phyloP scores from a whole-genome alignment of 2,797 vertebrate genomes.

The Lophotriccus pileatus region DNA sequence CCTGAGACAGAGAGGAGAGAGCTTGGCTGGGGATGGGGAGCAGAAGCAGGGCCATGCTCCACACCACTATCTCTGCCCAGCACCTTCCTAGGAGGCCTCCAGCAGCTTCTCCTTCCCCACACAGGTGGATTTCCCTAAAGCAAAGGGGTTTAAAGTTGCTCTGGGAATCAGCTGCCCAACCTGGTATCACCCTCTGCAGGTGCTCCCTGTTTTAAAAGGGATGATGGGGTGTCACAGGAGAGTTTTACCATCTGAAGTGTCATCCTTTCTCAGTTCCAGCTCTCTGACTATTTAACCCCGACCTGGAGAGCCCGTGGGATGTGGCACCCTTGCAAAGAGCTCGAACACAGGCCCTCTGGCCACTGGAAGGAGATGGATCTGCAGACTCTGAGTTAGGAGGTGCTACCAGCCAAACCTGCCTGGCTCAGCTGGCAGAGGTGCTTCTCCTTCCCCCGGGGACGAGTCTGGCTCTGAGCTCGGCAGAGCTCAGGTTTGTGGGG shows the following conservation, averaged over 20 bases:
- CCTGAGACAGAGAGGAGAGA: not conserved
- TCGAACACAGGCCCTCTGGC: not conserved
- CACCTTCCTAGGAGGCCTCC: not conserved
- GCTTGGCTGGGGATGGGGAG: not conserved
- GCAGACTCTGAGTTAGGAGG: not conserved
- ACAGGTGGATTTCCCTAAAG: not conserved
- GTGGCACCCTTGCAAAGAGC: not conserved
- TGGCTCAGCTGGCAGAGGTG: not conserved
- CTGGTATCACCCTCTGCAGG: not conserved
- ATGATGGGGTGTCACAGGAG: not conserved
- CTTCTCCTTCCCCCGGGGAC: not conserved
- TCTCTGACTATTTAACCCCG: fast-evolving
- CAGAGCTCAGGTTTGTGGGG: not conserved
- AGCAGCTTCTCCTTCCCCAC: not conserved
- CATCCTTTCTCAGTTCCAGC: not conserved
- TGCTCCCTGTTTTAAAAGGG: fast-evolving
- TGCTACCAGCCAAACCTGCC: not conserved
- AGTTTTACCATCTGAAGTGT: not conserved
- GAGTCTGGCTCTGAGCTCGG: not conserved
- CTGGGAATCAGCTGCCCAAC: not conserved
- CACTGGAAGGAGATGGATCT: not conserved
- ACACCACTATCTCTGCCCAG: fast-evolving
- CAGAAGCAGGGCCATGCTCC: not conserved
- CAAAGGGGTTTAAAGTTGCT: not conserved
- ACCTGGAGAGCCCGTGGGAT: fast-evolving